Base-by-base conservation (phyloP, 2,113 vertebrate genomes). In the Neodon shergylaensis region DNA sequence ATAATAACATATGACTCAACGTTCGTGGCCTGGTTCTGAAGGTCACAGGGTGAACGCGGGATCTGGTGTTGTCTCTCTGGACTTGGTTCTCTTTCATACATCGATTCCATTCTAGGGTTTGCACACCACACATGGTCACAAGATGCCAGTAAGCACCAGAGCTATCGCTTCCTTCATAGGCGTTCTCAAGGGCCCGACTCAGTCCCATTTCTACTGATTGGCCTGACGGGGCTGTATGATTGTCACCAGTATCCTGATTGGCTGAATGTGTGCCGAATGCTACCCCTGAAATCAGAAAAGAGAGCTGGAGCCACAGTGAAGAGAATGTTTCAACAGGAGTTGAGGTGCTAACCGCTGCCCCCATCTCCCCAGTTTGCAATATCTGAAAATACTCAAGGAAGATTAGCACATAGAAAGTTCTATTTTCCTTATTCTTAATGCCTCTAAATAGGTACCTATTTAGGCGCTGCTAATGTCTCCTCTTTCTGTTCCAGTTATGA, bases 21-120 rank as follows among this genome's bases (percentile, higher is more conserved):
- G 22, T 1, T 0, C 63, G 28, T 6, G n/a, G 21, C 73, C 79
- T 21, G 52, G 70, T 74, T 86, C 76, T 49, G 52, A 82, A 78
- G 72, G 77, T 86, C 77, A 14, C 17, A 26, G 77, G 72, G 36
- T 94, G 96, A 97, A 85, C 44, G 95, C 94, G 83, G 91, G 42
- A 31, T 88, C 49, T 36, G 28, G 28, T 12, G 52, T 22, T 47
- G 0, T 73, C 52, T 66, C 61, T 70, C 84, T 66, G 9, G 0
- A 52, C 36, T 73, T 74, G 81, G 88, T 90, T 61, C 16, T 22
- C 12, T 58, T 77, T 76, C 68, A 0, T 13, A 33, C 13, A 3
- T 65, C 70, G 52, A 84, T 83, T 89, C 54, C 42, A 2, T 44
- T 54, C 88, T 92, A 66, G 42, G 36, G 24, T 47, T 4, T 6